Conservation (phyloP, 2,888 invertebrate species). For the Spatulosminthurus flaviceps region DNA sequence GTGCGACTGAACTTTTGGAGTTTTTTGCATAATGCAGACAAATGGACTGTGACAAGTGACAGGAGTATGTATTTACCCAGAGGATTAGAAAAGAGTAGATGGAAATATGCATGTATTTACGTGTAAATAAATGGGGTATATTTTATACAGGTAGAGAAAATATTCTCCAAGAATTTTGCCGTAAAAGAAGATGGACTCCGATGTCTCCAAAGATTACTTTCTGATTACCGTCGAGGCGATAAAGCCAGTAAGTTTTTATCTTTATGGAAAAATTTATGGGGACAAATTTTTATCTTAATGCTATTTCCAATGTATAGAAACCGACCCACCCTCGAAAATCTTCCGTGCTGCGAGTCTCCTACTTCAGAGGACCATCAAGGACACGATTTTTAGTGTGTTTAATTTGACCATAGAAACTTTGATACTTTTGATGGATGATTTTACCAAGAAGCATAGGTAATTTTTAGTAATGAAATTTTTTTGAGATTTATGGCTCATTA, state of each 20-base stretch:
- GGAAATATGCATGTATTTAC: no score
- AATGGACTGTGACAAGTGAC: no score
- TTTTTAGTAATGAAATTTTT: neutral
- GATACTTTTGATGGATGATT: conserved; percentile 81
- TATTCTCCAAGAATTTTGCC: conserved; percentile 88
- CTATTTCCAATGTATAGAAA: no score
- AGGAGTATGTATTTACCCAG: no score
- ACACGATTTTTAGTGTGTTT: conserved; percentile 89
- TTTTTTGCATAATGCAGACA: no score
- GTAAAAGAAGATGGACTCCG: conserved; percentile 89
- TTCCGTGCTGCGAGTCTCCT: conserved; percentile 79
- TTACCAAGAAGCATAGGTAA: conserved; percentile 78
- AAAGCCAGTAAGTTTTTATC: conserved; percentile 55
- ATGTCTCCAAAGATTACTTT: conserved; percentile 72
- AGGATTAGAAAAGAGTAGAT: no score
- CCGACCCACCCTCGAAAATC: conserved; percentile 62
- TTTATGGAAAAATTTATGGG: neutral
- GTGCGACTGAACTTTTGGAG: no score
- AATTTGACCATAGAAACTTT: conserved; percentile 84
- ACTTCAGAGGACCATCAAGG: conserved; percentile 81
- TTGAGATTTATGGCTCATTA: no score
- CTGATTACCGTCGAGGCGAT: conserved; percentile 64
- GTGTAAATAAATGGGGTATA: no score
- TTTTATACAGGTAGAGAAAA: conserved; percentile 85
- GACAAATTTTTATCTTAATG: neutral